Evolutionary conservation across 2,797 vertebrate genomes (phyloP).

Genomic region (Lacerta agilis): DNA sequence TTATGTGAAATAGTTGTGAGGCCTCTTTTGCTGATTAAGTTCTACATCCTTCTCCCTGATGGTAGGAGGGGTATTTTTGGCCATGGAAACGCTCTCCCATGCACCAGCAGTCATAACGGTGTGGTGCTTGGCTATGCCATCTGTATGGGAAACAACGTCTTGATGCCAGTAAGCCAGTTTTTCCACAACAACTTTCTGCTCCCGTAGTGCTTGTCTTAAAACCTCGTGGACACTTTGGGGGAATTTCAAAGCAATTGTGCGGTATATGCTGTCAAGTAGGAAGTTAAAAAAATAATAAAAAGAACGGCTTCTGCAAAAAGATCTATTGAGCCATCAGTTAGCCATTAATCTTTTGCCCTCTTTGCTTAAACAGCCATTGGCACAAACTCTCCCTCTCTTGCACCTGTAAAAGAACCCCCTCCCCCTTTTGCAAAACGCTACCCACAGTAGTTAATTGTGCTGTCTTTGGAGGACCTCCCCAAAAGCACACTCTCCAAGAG

Average conservation of each 20-base stretch:
- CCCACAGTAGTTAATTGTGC: not conserved
- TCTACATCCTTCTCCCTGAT: no score
- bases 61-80: not conserved
- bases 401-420: accelerated
- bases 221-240: not conserved
- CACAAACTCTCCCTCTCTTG: not conserved
- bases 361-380: accelerated
- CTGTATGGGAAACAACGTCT: accelerated
- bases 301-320: not conserved
- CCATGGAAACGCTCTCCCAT: not conserved
- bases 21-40: not conserved
- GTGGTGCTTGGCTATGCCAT: not conserved
- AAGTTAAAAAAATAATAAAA: accelerated
- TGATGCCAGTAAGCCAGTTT: not conserved
- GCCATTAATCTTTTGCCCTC: not conserved
- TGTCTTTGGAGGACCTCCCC: not conserved
- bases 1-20: not conserved
- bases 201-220: not conserved
- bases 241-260: accelerated
- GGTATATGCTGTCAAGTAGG: no score
- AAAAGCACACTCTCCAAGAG: not conserved
- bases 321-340: not conserved
- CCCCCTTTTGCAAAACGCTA: not conserved
- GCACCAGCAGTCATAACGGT: not conserved
- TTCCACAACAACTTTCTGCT: not conserved